A percentile compares a stretch with the other conserved stretches of the same genome.
Evolutionary conservation across 2,113 vertebrate genomes (phyloP).

Genomic region (Leucopsar rothschildi): DNA sequence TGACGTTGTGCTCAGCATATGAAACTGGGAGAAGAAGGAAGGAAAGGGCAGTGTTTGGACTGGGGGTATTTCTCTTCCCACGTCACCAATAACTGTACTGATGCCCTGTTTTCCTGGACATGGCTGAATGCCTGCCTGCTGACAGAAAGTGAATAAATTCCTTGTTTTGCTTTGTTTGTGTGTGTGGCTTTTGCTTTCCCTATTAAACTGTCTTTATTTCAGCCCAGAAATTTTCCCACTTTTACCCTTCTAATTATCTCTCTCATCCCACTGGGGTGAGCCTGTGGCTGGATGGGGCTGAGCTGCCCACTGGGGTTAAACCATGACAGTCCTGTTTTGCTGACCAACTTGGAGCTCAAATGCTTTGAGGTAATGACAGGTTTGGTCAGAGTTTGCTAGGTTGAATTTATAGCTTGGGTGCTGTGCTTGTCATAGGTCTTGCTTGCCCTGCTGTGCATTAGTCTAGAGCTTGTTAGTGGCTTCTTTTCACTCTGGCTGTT

Average conservation of each 20-base stretch:
- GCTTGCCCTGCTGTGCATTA: not conserved
- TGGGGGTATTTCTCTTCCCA: not conserved
- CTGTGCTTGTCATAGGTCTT: not conserved
- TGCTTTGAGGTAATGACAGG: not conserved
- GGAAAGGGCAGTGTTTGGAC: not conserved
- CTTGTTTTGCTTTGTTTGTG: not conserved
- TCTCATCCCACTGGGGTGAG: not conserved
- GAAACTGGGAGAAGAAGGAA: not conserved
- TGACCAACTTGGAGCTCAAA: not conserved
- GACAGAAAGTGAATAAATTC: not conserved
- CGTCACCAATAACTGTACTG: not conserved
- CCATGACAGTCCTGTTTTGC: not conserved
- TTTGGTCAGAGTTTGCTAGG: not conserved
- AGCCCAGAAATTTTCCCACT: not conserved
- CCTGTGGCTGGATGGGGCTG: not conserved
- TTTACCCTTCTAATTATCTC: not conserved
- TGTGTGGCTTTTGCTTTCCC: not conserved
- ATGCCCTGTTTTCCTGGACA: not conserved
- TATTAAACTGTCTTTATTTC: not conserved
- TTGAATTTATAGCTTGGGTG: not conserved
- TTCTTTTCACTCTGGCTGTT: not conserved
- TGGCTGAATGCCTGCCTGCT: not conserved
- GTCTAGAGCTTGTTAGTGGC: not conserved
- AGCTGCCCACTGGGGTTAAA: not conserved
- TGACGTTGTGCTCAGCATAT: not conserved